Base-by-base conservation (phyloP, 2,113 vertebrate genomes). In the Daubentonia madagascariensis region DNA sequence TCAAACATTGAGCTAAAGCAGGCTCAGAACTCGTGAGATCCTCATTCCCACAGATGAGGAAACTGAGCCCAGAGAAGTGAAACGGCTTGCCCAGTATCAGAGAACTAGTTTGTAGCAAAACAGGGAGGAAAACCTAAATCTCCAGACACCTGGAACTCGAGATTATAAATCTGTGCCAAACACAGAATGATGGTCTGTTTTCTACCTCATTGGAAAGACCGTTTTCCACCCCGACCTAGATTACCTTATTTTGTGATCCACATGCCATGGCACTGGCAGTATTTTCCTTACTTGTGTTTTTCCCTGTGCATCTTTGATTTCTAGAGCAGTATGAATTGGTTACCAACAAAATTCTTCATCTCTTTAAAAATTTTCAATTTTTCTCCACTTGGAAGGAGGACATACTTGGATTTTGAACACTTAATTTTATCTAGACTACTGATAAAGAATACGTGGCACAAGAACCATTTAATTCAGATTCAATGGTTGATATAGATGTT, bases 321-420 rank as follows among this genome's bases (percentile, higher is more conserved):
- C 54, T 54, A 96, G 90, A 79, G 10, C 84, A 57, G 25, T 76
- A 12, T 80, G 65, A 84, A 48, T 70, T 83, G 17, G 45, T 61
- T 83, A 45, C 35, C 48, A 85, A 37, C n/a, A 78, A 63, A 63
- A 92, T 65, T 92, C 68, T 83, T 93, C 16, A 59, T 48, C 35
- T 90, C 13, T 73, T 92, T 80, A 63, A n/a, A 80, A 54, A 6
- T 52, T 89, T 78, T 85, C 5, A 52, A 35, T 48, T 68, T 54
- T 87, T 94, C 70, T 87, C 17, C 11, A 61, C 37, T 68, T 78
- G 8, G 0, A 50, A 92, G 80, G 80, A 81, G 52, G 50, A 48
- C 22, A 43, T 43, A 79, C 23, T 94, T 59, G 23, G 52, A 35
- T 96, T 95, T 96, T 89, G 45, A 91, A 76, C 67, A 72, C 65